These are phyloP conservation scores for Sylvietta virens DNA, from an alignment of 2,113 vertebrate species.

Conservation along the genomic window DNA sequence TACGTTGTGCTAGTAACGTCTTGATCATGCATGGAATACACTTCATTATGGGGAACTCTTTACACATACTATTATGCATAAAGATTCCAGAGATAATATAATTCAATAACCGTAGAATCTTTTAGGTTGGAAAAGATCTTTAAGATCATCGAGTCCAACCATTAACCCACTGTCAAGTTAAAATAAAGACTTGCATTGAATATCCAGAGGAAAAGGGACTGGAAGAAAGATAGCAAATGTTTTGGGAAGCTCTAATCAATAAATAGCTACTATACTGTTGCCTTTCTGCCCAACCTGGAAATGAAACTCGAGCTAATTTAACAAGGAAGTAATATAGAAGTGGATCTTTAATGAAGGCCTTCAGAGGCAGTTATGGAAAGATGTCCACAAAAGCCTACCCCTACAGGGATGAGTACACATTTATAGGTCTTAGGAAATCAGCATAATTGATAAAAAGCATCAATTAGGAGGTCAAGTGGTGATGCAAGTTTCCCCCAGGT, in stretches of 20 bases:
- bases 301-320: neutral
- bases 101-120: neutral
- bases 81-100: neutral
- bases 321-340: neutral
- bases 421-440: neutral
- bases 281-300: neutral
- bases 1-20: neutral
- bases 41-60: neutral
- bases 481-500: neutral
- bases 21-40: rapidly evolving
- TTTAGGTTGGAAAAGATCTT: neutral
- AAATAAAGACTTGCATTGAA: neutral
- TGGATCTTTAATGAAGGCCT: neutral
- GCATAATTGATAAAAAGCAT: neutral
- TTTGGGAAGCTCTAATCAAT: neutral
- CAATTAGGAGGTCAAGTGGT: neutral
- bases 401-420: neutral
- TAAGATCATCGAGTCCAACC: neutral
- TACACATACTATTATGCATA: neutral
- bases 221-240: neutral
- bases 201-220: neutral
- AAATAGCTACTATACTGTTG: neutral
- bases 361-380: neutral
- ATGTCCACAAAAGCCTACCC: neutral
- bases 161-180: neutral